phyloP scores from a whole-genome alignment of 1,140 invertebrate genomes.

The Ganaspis sp. region DNA sequence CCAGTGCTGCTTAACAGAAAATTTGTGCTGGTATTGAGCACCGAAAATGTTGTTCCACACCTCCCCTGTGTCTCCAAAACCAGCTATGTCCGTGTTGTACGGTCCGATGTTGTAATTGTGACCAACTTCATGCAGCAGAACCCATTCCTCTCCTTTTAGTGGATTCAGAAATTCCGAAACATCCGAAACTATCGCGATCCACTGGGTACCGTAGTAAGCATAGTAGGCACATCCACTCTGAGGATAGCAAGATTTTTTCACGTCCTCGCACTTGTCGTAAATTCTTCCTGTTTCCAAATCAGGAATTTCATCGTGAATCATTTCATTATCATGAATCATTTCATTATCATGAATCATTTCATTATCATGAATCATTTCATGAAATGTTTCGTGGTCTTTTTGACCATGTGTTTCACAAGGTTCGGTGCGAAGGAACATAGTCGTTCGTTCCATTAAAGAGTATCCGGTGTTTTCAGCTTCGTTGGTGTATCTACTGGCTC shows the following conservation, averaged over 20 bases:
- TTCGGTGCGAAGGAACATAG: neutral
- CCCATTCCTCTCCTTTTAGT: neutral
- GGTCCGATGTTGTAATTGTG: neutral
- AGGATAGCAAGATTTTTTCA: neutral
- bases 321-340: too few relatives aligned
- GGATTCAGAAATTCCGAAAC: neutral
- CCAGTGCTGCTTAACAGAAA: neutral
- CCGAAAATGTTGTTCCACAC: neutral
- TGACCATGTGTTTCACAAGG: too few relatives aligned
- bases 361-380: too few relatives aligned
- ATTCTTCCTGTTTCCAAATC: neutral
- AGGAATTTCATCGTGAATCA: too few relatives aligned
- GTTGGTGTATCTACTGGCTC: neutral
- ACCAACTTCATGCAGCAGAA: neutral
- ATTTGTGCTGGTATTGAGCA: neutral
- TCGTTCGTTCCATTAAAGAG: neutral
- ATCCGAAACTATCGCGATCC: neutral
- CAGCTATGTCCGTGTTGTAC: neutral
- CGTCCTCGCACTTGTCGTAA: neutral
- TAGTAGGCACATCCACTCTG: neutral
- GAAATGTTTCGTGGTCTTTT: too few relatives aligned
- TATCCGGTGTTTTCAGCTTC: neutral
- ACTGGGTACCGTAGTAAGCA: neutral
- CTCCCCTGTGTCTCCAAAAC: neutral
- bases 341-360: too few relatives aligned